Percentiles rank a stretch among this genome's conserved stretches.
Evolutionary conservation across 2,797 vertebrate species (phyloP).

Genomic region (Allobates femoralis): DNA sequence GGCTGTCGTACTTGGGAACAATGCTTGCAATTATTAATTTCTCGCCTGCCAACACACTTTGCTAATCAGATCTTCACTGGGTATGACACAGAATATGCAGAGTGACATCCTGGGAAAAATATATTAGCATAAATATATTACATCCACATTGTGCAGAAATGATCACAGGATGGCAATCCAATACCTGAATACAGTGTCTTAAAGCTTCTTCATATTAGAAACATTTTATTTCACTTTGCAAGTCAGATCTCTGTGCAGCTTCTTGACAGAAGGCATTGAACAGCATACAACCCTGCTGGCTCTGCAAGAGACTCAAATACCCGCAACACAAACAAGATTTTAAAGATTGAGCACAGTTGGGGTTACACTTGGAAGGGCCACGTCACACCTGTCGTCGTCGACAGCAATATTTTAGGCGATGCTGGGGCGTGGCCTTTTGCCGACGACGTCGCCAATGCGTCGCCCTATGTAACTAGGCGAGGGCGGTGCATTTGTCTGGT

Average conservation of each 20-base stretch:
- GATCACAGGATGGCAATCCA: conserved; percentile 1
- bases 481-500: no score
- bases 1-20: conserved; percentile 56
- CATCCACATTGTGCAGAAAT: conserved; percentile 26
- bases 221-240: conserved; percentile 9
- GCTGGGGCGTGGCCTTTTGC: no score
- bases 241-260: conserved; percentile 11
- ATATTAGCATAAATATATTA: conserved; percentile 32
- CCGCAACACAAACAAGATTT: not conserved
- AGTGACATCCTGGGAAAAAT: conserved; percentile 52
- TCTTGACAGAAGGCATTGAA: conserved; percentile 27
- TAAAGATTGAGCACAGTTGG: conserved; percentile 17
- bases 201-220: conserved; percentile 16
- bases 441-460: no score
- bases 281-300: conserved; percentile 20
- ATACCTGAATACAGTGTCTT: not conserved
- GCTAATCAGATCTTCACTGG: conserved; percentile 62
- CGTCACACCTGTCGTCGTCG: no score
- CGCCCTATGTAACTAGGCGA: no score
- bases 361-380: conserved; percentile 40
- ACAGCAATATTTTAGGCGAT: no score
- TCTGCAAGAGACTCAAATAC: conserved; percentile 25
- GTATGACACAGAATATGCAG: conserved; percentile 55
- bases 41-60: conserved; percentile 59
- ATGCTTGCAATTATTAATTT: conserved; percentile 64